phyloP scores from a whole-genome alignment of 1,140 invertebrate species.

The Campodea augens region DNA sequence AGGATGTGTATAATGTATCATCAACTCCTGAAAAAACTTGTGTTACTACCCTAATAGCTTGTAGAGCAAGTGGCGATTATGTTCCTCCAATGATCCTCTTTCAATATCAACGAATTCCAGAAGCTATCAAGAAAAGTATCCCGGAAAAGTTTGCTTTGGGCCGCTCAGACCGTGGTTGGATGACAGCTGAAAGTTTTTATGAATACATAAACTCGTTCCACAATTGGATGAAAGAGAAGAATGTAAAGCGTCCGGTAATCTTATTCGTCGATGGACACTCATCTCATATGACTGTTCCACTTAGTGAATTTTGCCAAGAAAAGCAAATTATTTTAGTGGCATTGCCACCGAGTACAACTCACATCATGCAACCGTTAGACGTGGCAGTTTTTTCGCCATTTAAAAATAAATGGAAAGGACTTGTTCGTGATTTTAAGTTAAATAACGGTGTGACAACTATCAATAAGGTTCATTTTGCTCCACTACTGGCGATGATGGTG shows the following conservation, averaged over 20 bases:
- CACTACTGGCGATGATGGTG: no score
- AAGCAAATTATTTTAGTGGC: constrained; percentile 23
- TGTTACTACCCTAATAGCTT: constrained; percentile 19
- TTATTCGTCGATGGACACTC: constrained; percentile 24
- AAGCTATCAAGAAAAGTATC: constrained; percentile 15
- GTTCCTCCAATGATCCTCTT: constrained; percentile 15
- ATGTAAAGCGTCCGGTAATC: constrained; percentile 19
- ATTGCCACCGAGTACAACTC: constrained; percentile 24
- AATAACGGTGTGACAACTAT: no score
- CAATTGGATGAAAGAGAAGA: constrained; percentile 17
- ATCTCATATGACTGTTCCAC: constrained; percentile 20
- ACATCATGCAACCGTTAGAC: constrained; percentile 25
- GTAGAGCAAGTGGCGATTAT: constrained; percentile 16
- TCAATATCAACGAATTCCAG: constrained; percentile 8
- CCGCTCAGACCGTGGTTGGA: constrained; percentile 23
- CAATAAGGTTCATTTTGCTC: no score
- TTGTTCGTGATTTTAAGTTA: no score
- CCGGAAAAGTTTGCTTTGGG: constrained; percentile 21
- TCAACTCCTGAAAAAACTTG: constrained; percentile 19
- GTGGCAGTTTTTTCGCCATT: constrained; percentile 21
- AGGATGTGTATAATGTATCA: constrained; percentile 19
- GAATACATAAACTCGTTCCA: constrained; percentile 24
- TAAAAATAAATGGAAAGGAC: constrained; percentile 21
- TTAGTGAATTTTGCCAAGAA: constrained; percentile 21
- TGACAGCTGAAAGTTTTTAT: constrained; percentile 22